Evolutionary conservation across 2,113 vertebrate species (phyloP).

Genomic region (Oncorhynchus keta): DNA sequence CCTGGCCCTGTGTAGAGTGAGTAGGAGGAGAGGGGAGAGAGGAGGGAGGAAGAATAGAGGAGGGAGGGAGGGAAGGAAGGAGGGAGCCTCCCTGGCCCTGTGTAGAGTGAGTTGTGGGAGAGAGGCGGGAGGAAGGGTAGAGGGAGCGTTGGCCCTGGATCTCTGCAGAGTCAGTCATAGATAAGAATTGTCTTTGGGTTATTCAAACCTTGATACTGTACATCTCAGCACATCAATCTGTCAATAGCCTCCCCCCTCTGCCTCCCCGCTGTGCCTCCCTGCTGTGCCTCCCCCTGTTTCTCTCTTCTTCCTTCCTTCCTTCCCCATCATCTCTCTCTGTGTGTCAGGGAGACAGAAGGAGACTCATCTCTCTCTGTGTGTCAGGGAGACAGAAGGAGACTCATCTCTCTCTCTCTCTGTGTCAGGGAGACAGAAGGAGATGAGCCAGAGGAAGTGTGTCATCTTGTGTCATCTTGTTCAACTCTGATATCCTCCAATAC

Average conservation of each 20-base stretch:
- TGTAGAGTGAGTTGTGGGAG: not conserved
- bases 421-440: slow-evolving; percentile 55
- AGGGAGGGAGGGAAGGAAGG: not conserved
- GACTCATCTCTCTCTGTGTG: no score
- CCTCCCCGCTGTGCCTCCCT: no score
- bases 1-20: no score
- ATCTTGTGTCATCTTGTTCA: slow-evolving; percentile 45
- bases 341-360: no score
- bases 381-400: no score
- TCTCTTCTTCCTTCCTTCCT: not conserved
- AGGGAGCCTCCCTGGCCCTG: not conserved
- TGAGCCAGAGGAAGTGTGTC: slow-evolving; percentile 60
- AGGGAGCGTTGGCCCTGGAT: not conserved
- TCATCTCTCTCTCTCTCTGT: slow-evolving; percentile 11
- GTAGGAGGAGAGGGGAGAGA: not conserved
- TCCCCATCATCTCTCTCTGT: not conserved
- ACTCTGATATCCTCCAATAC: slow-evolving; percentile 60
- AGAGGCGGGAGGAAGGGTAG: not conserved
- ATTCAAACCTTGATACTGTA: no score
- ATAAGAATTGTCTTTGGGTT: no score
- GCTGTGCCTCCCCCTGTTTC: not conserved
- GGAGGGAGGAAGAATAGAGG: not conserved
- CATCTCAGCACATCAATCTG: no score
- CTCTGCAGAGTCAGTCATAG: no score
- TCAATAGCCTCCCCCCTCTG: no score